These are phyloP conservation scores for Calliphora vomitoria DNA, from an alignment of 2,888 invertebrate species.

Conservation along the genomic window DNA sequence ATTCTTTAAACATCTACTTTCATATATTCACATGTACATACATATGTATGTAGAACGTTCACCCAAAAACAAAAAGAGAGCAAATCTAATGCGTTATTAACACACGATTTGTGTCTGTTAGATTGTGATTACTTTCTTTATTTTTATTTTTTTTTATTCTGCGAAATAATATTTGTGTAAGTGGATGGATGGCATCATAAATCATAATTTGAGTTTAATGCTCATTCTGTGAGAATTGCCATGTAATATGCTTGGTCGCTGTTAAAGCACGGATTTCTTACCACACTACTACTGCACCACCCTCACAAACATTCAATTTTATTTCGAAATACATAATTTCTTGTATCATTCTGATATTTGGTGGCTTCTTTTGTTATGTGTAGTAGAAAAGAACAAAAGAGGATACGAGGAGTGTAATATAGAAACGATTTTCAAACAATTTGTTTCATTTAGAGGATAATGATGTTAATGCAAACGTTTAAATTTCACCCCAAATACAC, in stretches of 20 bases:
- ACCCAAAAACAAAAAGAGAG: slow-evolving; percentile 31
- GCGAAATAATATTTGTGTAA: slow-evolving; percentile 51
- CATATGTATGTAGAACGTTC: neutral
- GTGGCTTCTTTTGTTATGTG: slow-evolving; percentile 52
- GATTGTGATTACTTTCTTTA: slow-evolving; percentile 58
- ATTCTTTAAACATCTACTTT: too few species aligned
- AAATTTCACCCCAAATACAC: slow-evolving; percentile 65
- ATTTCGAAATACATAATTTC: neutral
- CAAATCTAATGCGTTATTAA: slow-evolving; percentile 69
- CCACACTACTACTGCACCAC: slow-evolving; percentile 4
- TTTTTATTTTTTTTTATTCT: neutral
- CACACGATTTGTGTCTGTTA: slow-evolving; percentile 72
- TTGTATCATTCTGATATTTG: slow-evolving; percentile 63
- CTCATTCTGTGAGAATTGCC: slow-evolving; percentile 70
- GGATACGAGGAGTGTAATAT: slow-evolving; percentile 59
- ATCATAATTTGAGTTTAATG: slow-evolving; percentile 70
- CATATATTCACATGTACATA: slow-evolving; percentile 12
- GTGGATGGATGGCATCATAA: slow-evolving; percentile 69
- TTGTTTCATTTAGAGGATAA: slow-evolving; percentile 74
- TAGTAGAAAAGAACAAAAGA: slow-evolving; percentile 13
- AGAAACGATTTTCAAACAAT: slow-evolving; percentile 72
- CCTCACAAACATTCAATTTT: slow-evolving; percentile 26
- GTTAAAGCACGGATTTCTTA: slow-evolving; percentile 63
- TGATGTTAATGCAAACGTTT: slow-evolving; percentile 74
- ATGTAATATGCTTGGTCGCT: slow-evolving; percentile 61